Evolutionary conservation across 2,888 invertebrate species (phyloP), one percentile per base, ranked within the genome.

Genomic region (Ophion ventricosus): DNA sequence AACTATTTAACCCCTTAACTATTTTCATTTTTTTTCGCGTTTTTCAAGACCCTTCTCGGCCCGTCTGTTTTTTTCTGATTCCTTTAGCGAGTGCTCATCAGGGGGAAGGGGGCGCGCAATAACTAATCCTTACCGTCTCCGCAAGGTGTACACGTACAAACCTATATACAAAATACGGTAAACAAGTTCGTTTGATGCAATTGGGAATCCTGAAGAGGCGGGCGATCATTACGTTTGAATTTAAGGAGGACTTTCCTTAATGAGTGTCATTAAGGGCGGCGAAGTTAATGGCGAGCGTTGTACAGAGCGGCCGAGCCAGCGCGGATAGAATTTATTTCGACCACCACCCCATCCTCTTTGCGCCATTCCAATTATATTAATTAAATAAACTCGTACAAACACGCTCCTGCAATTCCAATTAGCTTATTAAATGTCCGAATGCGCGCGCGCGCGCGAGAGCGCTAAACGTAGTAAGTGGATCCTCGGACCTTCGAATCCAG

Each of bases 191-290:
- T 72, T 61, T 69, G 64, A 69, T 76, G 84, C 83, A 83, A 82
- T 84, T 82, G 86, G 85, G 88, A 89, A 90, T 90, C 83, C 75
- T 57, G 81, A 74, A 82, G 77, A 43, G 56, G 61, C 56, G 87
- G 49, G 82, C 90, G 90, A 91, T 92, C 92, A 91, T 92, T 92
- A 91, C 88, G 88, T 88, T 90, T 90, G 54, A 78, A 82, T 75
- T 84, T 75, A 84, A 84, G 84, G 75, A 75, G 23, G 63, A 63
- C 63, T 84, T 84, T 72, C 63, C 77, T 63, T 92, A 92, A 92
- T 90, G 91, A 90, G 86, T 89, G 91, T 90, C 91, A 91, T 92
- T 92, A 91, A 92, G 91, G 89, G 89, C 90, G 90, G 89, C 87
- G 88, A 90, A 89, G 89, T 88, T 49, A 49, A 87, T 88, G 43